Percentiles rank a stretch among this genome's conserved stretches.
Conservation (phyloP, 2,797 vertebrate species). For the Decapterus maruadsi region DNA sequence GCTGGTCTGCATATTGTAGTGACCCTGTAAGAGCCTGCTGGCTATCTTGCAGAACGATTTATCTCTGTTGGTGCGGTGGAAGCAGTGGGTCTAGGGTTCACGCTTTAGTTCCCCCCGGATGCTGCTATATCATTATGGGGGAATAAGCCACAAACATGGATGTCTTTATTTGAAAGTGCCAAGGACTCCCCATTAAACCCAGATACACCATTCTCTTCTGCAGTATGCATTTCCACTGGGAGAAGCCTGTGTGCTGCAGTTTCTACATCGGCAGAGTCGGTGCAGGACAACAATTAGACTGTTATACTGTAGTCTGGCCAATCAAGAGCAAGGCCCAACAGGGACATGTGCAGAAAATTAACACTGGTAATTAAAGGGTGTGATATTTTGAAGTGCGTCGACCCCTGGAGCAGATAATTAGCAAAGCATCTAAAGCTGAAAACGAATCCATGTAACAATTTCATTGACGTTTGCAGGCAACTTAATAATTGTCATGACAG, state of each 20-base stretch:
- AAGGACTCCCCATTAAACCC: slow-evolving; percentile 48
- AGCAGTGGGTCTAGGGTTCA: slow-evolving; percentile 48
- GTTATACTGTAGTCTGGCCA: background rate
- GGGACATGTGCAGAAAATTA: background rate
- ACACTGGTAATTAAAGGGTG: background rate
- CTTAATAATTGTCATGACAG: slow-evolving; percentile 3
- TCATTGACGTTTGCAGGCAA: background rate
- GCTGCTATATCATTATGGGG: slow-evolving; percentile 52
- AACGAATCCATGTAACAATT: background rate
- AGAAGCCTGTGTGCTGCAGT: background rate
- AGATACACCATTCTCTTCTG: slow-evolving; percentile 5
- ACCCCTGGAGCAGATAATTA: background rate
- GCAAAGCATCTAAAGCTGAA: background rate
- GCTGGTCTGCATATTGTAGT: slow-evolving; percentile 41
- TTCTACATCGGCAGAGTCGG: background rate
- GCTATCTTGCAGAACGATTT: slow-evolving; percentile 52
- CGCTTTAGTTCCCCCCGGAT: slow-evolving; percentile 28
- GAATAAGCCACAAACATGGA: slow-evolving; percentile 46
- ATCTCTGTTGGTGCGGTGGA: slow-evolving; percentile 44
- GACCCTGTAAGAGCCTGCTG: slow-evolving; percentile 49
- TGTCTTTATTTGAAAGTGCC: slow-evolving; percentile 48
- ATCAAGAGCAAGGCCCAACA: background rate
- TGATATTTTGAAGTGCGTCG: background rate
- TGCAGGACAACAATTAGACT: slow-evolving; percentile 6
- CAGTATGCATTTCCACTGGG: slow-evolving; percentile 23